Conservation (phyloP, 2,797 vertebrate genomes). For the Huso huso region DNA sequence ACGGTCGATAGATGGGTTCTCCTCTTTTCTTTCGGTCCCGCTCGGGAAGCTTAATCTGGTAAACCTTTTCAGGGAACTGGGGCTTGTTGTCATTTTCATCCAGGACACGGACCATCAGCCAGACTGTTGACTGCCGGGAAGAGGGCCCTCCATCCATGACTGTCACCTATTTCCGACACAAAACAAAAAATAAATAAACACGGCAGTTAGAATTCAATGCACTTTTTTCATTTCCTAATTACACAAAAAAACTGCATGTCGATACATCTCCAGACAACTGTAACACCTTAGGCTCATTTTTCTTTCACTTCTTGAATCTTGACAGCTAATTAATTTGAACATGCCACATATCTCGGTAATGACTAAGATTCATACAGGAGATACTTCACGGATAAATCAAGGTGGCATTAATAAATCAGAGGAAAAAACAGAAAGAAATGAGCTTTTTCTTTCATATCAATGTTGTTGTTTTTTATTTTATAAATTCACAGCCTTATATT, state of each 20-base stretch:
- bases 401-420: conserved; percentile 23
- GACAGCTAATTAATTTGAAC: conserved; percentile 51
- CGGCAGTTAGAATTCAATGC: background rate
- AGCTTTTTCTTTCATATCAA: background rate
- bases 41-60: conserved; percentile 86
- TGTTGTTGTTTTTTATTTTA: background rate
- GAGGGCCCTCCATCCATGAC: conserved; percentile 77
- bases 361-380: conserved; percentile 17
- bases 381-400: conserved; percentile 19
- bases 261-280: conserved; percentile 20
- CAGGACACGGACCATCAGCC: conserved; percentile 84
- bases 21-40: conserved; percentile 82
- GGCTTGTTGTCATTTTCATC: conserved; percentile 97
- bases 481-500: too few relatives aligned
- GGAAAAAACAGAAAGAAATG: conserved; percentile 25
- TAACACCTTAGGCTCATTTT: conserved; percentile 32
- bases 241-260: conserved; percentile 5
- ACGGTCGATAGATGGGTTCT: conserved; percentile 85
- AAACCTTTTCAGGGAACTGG: conserved; percentile 85
- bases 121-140: conserved; percentile 76
- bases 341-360: conserved; percentile 26
- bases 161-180: conserved; percentile 60
- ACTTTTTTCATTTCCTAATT: background rate
- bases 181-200: background rate
- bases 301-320: conserved; percentile 36